These are phyloP conservation scores for Chaenodraco wilsoni DNA, from an alignment of 2,797 vertebrate genomes.

Conservation along the genomic window DNA sequence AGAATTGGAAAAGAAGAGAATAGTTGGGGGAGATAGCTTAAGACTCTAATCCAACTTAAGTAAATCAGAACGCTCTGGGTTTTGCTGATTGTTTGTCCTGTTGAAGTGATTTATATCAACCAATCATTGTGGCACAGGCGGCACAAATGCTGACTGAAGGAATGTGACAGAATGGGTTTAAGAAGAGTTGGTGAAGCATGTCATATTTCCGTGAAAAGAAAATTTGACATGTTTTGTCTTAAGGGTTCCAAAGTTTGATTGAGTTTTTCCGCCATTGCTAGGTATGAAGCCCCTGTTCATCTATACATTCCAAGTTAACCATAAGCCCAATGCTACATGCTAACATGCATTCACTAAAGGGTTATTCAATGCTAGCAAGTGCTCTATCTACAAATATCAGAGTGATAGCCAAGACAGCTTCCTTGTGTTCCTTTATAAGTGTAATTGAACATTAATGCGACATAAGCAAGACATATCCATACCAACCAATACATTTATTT, in stretches of 20 bases:
- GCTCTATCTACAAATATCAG: not conserved
- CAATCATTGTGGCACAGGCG: slow-evolving; percentile 48
- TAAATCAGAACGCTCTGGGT: slow-evolving; percentile 57
- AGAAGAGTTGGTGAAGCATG: slow-evolving; percentile 41
- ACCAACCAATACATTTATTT: not conserved
- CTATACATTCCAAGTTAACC: not conserved
- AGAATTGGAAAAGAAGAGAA: slow-evolving; percentile 32
- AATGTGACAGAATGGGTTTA: slow-evolving; percentile 37
- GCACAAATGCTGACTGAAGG: slow-evolving; percentile 42
- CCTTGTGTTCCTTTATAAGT: not conserved
- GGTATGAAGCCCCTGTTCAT: not conserved
- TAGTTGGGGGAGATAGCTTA: slow-evolving; percentile 60
- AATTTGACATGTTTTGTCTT: slow-evolving; percentile 26
- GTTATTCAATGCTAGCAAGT: not conserved
- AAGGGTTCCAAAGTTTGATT: slow-evolving; percentile 16
- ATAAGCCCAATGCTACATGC: not conserved
- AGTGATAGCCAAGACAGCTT: not conserved
- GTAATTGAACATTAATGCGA: not conserved
- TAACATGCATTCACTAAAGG: not conserved
- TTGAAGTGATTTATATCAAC: slow-evolving; percentile 65
- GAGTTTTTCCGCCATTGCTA: not conserved
- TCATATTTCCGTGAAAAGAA: slow-evolving; percentile 23
- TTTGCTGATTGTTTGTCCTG: slow-evolving; percentile 62
- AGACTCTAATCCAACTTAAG: slow-evolving; percentile 71
- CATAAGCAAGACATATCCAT: not conserved